Percentiles rank a stretch among this genome's conserved stretches.
Conservation (phyloP, 1,140 invertebrate species). For the Procambarus clarkii region DNA sequence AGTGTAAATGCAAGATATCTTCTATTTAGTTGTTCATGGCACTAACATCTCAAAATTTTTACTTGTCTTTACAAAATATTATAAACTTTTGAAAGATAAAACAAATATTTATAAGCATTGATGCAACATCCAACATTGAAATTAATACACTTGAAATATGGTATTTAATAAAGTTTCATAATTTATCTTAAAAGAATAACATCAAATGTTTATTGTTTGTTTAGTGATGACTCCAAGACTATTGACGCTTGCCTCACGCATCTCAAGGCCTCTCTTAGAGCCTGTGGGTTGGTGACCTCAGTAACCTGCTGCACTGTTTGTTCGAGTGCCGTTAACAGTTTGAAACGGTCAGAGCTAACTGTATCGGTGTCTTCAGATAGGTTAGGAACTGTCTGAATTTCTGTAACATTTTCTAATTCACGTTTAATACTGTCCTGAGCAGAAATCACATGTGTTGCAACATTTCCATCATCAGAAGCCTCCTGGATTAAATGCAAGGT, state of each 20-base stretch:
- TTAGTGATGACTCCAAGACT: constrained; percentile 12
- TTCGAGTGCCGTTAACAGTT: constrained; percentile 6
- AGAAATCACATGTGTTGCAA: constrained; percentile 16
- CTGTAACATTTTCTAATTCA: not conserved
- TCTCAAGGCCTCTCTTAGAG: constrained; percentile 3
- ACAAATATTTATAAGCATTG: not conserved
- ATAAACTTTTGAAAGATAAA: not conserved
- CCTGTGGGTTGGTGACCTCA: not conserved
- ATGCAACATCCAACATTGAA: not conserved
- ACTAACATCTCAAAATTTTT: not conserved
- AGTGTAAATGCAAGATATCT: too few species aligned
- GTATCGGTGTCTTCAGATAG: not conserved
- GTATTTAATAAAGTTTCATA: not conserved
- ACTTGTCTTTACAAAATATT: not conserved
- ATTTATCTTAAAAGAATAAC: not conserved
- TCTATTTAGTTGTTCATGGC: too few species aligned
- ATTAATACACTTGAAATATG: not conserved
- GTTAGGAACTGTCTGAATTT: not conserved
- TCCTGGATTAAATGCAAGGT: constrained; percentile 9
- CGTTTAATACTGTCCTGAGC: not conserved
- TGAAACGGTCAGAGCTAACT: not conserved
- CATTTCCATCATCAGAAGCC: not conserved
- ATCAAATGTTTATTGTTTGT: not conserved
- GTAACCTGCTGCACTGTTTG: constrained; percentile 18
- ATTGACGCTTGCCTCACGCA: constrained; percentile 1